Percentiles rank a stretch among this genome's conserved stretches.
These are phyloP conservation scores for Drosophila prostipennis DNA, from an alignment of 2,888 invertebrate species.

Conservation along the genomic window DNA sequence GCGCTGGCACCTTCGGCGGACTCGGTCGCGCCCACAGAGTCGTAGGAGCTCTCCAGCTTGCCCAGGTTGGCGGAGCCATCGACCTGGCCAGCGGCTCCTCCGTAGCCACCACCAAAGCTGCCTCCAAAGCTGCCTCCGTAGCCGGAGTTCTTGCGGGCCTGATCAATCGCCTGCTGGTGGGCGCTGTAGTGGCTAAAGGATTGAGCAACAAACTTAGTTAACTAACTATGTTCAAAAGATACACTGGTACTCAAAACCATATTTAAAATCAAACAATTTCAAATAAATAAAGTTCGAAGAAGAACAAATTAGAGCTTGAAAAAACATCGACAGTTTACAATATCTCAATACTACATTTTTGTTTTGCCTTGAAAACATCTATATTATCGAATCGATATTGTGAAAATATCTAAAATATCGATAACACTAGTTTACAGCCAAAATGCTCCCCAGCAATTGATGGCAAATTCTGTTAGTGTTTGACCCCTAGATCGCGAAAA, in stretches of 20 bases:
- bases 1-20: conserved; percentile 32
- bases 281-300: too few relatives aligned
- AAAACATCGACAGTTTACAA: too few relatives aligned
- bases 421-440: too few relatives aligned
- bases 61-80: conserved; percentile 46
- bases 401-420: too few relatives aligned
- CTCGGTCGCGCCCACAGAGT: conserved; percentile 69
- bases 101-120: conserved; percentile 29
- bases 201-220: background rate
- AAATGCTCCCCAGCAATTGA: too few relatives aligned
- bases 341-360: too few relatives aligned
- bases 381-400: too few relatives aligned
- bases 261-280: background rate
- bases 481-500: too few relatives aligned
- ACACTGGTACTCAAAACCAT: background rate
- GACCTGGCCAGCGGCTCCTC: conserved; percentile 28
- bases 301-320: too few relatives aligned
- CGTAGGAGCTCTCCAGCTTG: conserved; percentile 61
- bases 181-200: conserved; percentile 77
- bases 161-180: conserved; percentile 81
- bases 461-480: too few relatives aligned
- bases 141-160: conserved; percentile 74
- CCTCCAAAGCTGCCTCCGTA: conserved; percentile 38
- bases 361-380: too few relatives aligned
- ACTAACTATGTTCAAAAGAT: too few relatives aligned